These are phyloP conservation scores for Aleiodes alternator DNA, from an alignment of 2,888 invertebrate genomes.

Conservation along the genomic window DNA sequence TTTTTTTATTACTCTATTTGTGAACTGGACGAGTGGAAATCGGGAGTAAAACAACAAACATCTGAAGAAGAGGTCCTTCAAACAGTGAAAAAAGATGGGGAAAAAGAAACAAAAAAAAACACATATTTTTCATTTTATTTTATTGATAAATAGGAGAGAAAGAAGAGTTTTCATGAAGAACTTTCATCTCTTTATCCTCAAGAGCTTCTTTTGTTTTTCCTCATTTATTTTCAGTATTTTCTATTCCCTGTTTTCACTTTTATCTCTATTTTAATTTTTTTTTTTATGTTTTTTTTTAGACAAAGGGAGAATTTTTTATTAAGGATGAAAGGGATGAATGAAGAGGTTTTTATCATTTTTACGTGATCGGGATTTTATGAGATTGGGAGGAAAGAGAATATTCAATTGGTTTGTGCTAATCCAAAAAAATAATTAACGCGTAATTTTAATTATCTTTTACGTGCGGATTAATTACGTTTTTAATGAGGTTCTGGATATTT, in stretches of 20 bases:
- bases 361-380: neutral
- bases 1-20: conserved; percentile 12
- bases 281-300: no score
- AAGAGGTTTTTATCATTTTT: neutral
- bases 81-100: neutral
- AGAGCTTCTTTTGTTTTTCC: conserved; percentile 39
- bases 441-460: no score
- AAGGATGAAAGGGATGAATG: neutral
- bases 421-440: no score
- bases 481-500: no score
- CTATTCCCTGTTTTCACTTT: conserved; percentile 14
- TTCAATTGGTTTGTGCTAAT: no score
- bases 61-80: conserved; percentile 16
- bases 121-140: no score
- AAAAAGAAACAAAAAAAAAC: conserved; percentile 22
- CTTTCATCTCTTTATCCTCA: conserved; percentile 26
- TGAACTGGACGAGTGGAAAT: conserved; percentile 11
- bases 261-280: neutral
- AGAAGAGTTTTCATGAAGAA: conserved; percentile 5
- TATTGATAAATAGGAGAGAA: conserved; percentile 11
- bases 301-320: neutral
- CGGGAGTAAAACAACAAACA: conserved; percentile 23
- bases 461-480: no score
- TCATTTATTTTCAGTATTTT: conserved; percentile 33
- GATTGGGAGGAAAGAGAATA: neutral